These are phyloP conservation scores for Dioctria linearis DNA, from an alignment of 2,888 invertebrate genomes.

Conservation along the genomic window DNA sequence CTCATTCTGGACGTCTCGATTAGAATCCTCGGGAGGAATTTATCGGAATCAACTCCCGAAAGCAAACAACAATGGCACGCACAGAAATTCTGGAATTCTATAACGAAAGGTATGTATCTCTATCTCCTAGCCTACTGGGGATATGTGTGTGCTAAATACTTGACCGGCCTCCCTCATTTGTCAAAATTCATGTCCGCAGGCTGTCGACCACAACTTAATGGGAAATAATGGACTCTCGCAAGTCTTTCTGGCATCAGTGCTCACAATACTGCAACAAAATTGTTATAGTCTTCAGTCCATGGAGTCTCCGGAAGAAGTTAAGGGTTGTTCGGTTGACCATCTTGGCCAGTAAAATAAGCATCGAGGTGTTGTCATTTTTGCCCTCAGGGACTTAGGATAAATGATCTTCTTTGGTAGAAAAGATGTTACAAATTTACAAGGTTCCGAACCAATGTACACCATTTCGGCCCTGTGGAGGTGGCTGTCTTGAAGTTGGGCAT, in stretches of 20 bases:
- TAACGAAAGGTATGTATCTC: slow-evolving; percentile 17
- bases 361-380: slow-evolving; percentile 45
- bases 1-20: slow-evolving; percentile 52
- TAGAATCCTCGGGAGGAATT: slow-evolving; percentile 51
- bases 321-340: slow-evolving; percentile 51
- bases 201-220: slow-evolving; percentile 49
- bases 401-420: slow-evolving; percentile 46
- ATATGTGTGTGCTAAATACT: slow-evolving; percentile 49
- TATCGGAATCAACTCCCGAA: slow-evolving; percentile 42
- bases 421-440: slow-evolving; percentile 31
- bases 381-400: slow-evolving; percentile 44
- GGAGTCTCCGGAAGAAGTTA: slow-evolving; percentile 23
- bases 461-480: neutral
- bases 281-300: too few species aligned
- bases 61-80: slow-evolving; percentile 51
- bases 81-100: slow-evolving; percentile 40
- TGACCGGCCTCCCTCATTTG: slow-evolving; percentile 55
- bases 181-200: slow-evolving; percentile 54
- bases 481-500: neutral
- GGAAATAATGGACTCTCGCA: slow-evolving; percentile 51
- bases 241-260: slow-evolving; percentile 16
- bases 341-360: slow-evolving; percentile 39
- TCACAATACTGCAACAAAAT: neutral
- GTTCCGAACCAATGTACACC: slow-evolving; percentile 8
- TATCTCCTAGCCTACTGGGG: slow-evolving; percentile 3